Evolutionary conservation across 2,113 vertebrate genomes (phyloP).

Genomic region (Illadopsis cleaveri): DNA sequence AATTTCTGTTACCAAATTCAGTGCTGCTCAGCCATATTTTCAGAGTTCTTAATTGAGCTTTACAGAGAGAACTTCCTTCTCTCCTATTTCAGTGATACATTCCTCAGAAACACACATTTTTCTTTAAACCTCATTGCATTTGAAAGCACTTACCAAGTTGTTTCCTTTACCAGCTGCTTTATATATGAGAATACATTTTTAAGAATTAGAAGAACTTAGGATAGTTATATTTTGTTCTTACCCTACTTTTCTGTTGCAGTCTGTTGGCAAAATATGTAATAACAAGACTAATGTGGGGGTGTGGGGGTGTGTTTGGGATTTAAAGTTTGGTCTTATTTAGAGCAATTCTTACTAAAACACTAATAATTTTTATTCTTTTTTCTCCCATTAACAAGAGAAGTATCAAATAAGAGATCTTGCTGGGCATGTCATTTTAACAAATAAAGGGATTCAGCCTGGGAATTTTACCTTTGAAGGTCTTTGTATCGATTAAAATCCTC

Average conservation of each 20-base stretch:
- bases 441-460: neutral
- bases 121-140: neutral
- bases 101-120: neutral
- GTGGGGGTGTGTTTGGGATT: neutral
- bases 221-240: neutral
- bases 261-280: neutral
- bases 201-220: neutral
- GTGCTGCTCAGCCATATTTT: neutral
- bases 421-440: neutral
- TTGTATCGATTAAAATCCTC: constrained; percentile 94
- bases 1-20: neutral
- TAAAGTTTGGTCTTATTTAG: neutral
- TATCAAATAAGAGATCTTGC: neutral
- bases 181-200: neutral
- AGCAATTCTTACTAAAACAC: neutral
- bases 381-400: neutral
- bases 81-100: neutral
- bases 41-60: neutral
- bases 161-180: neutral
- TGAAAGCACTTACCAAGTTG: neutral
- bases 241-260: neutral
- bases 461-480: constrained; percentile 87
- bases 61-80: neutral
- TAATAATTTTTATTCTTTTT: neutral
- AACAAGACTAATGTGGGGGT: neutral